A percentile compares a stretch with the other conserved stretches of the same genome.
These are phyloP conservation scores for Listrodromus nycthemerus DNA, from an alignment of 2,888 invertebrate genomes.

Conservation along the genomic window DNA sequence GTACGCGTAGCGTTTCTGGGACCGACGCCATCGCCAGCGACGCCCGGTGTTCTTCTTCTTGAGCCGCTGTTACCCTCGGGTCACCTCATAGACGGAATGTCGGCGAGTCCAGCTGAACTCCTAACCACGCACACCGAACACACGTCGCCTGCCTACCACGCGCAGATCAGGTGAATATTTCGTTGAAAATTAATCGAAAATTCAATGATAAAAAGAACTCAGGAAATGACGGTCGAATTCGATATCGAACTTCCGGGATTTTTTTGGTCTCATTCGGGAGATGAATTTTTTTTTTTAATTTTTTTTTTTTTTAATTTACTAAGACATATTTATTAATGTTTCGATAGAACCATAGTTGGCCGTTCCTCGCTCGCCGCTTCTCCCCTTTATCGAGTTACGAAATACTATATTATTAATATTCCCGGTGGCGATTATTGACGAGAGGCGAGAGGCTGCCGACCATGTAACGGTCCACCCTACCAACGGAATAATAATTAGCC, in stretches of 20 bases:
- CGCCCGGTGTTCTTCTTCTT: slow-evolving; percentile 82
- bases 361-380: slow-evolving; percentile 9
- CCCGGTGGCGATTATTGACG: slow-evolving; percentile 54
- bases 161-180: slow-evolving; percentile 81
- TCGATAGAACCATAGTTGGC: neutral
- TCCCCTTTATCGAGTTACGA: slow-evolving; percentile 35
- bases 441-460: slow-evolving; percentile 15
- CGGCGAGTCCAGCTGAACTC: slow-evolving; percentile 81
- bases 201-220: neutral
- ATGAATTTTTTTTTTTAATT: neutral
- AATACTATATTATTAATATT: slow-evolving; percentile 60
- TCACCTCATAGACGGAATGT: slow-evolving; percentile 79
- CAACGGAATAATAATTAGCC: slow-evolving; percentile 73
- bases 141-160: slow-evolving; percentile 82
- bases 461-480: slow-evolving; percentile 43
- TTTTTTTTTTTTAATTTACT: neutral
- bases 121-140: slow-evolving; percentile 83
- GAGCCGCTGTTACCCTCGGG: slow-evolving; percentile 79
- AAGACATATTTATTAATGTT: neutral
- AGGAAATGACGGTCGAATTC: neutral
- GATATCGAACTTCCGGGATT: neutral
- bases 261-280: slow-evolving; percentile 82
- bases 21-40: slow-evolving; percentile 82
- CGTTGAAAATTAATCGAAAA: neutral
- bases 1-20: slow-evolving; percentile 83